Conservation (phyloP, 1,140 invertebrate genomes). For the Metopolophium dirhodum region DNA sequence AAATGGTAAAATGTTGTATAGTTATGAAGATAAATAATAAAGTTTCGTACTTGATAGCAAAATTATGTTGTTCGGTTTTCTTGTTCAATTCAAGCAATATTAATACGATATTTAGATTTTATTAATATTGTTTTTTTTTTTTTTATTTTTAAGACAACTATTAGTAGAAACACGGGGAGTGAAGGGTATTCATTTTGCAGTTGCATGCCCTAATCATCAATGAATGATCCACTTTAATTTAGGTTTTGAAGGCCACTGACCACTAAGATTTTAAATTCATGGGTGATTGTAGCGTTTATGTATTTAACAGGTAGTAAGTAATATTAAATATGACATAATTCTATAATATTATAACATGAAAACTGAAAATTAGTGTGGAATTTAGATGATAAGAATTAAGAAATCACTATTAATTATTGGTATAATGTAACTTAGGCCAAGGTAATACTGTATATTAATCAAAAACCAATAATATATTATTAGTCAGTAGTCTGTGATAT, state of each 20-base stretch:
- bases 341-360: too few species aligned
- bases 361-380: background rate
- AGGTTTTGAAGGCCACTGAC: background rate
- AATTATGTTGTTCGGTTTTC: background rate
- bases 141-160: background rate
- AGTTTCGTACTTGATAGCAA: background rate
- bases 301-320: background rate
- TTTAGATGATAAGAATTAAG: background rate
- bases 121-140: background rate
- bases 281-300: background rate
- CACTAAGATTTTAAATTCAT: background rate
- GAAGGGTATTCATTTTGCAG: too few species aligned
- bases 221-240: background rate
- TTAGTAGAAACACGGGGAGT: too few species aligned
- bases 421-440: background rate
- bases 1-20: background rate
- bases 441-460: background rate
- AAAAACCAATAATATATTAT: too few species aligned
- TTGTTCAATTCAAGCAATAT: background rate
- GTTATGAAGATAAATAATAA: background rate
- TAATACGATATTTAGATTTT: background rate
- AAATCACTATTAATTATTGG: background rate
- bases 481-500: too few species aligned
- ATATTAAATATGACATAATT: background rate
- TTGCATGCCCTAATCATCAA: background rate